Base-by-base conservation (phyloP, 2,113 vertebrate genomes). In the Phyllostomus discolor region DNA sequence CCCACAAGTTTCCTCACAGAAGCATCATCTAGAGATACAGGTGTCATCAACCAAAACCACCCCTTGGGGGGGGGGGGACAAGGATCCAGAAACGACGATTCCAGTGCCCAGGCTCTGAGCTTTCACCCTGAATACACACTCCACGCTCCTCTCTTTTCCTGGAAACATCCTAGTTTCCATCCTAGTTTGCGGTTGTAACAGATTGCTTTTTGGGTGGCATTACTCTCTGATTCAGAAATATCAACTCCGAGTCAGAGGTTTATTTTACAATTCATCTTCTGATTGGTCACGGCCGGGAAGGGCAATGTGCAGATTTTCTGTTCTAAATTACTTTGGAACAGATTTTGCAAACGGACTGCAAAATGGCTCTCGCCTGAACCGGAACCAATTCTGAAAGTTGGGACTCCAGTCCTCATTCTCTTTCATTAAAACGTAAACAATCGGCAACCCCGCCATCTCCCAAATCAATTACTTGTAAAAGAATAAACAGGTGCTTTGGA, bases 401-500 rank as follows among this genome's bases (percentile, higher is more conserved):
- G n/a, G 78, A 59, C 28, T 59, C 46, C 35, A 59, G 67, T 50
- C n/a, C 48, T 52, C 31, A 69, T 67, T 57, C 15, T 24, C 46
- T 38, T 66, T 64, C 80, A 52, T 69, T 81, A 38, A 80, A 84
- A 94, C 31, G 69, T 43, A 94, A 96, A 93, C n/a, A 28, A 11
- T 88, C 86, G 78, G 82, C 70, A 95, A 64, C 52, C 54, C 48
- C 28, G 43, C 79, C 67, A 91, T 91, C 76, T 93, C 85, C 92
- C 93, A 59, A 91, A 94, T 87, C 85, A 72, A 92, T 97, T 91
- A 90, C 89, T 91, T 50, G 91, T 79, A 86, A 93, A 88, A 78
- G 72, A 96, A 95, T 75, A 86, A 94, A 88, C 94, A 97, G 95
- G 96, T 96, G 94, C 83, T 86, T 70, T 78, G 93, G 91, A 92